Percentiles rank a stretch among this genome's conserved stretches.
Conservation (phyloP, 2,797 vertebrate species). For the Mormyrops attenuatus region DNA sequence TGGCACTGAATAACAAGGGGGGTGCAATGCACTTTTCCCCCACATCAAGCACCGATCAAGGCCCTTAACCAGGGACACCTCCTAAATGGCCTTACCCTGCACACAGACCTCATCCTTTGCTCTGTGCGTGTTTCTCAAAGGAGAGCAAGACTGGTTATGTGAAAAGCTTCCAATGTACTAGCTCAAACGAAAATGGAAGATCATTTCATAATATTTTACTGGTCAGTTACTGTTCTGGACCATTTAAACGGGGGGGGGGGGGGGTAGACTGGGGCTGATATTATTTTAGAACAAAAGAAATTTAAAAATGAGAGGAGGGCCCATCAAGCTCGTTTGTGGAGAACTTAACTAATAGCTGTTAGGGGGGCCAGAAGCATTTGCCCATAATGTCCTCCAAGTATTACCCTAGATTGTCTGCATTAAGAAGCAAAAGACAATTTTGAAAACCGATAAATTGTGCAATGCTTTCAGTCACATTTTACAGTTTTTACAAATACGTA, state of each 20-base stretch:
- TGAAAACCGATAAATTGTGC: too few species aligned
- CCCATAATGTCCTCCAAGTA: not conserved
- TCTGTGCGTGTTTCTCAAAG: not conserved
- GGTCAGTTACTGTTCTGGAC: not conserved
- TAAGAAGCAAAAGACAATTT: too few species aligned
- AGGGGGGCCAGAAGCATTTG: not conserved
- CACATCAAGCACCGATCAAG: not conserved
- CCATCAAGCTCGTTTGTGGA: too few species aligned
- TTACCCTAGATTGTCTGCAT: not conserved
- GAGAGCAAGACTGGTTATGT: not conserved
- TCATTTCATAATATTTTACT: not conserved
- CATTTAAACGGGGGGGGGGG: too few species aligned
- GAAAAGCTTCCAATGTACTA: not conserved
- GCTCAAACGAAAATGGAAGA: not conserved
- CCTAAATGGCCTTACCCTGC: not conserved
- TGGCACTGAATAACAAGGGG: not conserved
- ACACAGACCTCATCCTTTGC: too few species aligned
- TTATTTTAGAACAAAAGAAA: not conserved
- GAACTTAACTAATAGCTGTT: not conserved
- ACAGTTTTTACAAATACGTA: too few species aligned
- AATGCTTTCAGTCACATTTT: too few species aligned
- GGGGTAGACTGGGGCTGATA: not conserved
- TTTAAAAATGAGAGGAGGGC: too few species aligned
- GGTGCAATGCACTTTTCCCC: too few species aligned
- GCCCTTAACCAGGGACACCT: not conserved